Evolutionary conservation across 23 tunicate genomes (phyloP), one percentile per base, ranked within the genome.

Genomic region (Phallusia fumigata): DNA sequence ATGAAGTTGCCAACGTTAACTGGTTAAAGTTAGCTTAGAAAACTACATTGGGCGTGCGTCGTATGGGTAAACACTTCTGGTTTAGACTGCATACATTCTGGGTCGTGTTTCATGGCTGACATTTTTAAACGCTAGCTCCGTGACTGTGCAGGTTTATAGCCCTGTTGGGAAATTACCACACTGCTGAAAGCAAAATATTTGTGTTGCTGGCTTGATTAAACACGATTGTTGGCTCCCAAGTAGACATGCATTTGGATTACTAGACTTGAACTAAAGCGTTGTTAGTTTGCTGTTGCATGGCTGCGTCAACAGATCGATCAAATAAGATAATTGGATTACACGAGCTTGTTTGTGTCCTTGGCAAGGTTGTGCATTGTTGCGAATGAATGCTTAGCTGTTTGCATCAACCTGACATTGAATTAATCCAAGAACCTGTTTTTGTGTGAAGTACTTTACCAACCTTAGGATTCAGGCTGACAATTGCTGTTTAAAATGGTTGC

Each of bases 401-500:
- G 18, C 18, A 18, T 51, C 58, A 15, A 51, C 18, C 18, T 51
- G 58, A 13, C 15, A 51, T 18, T 58, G 28, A 6, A 40, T 40
- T 40, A 40, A 3, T 40, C 10, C 10, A 40, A 10, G 5, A 40
- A 10, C 47, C 8, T 40, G 10, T 40, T 40, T 40, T 40, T 40
- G 47, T 40, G 5, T 40, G 8, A 3, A 40, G 47, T 40, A 40
- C 10, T 40, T 40, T 40, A 10, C 47, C 10, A 3, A 40, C 5
- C 47, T 10, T 40, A 5, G 47, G 10, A 3, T 40, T 40, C 10
- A 40, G 47, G 47, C 10, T 40, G 10, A 40, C 47, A 40, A 40
- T 40, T 40, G 10, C 47, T 40, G 10, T 74, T 30, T 19, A 74
- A 74, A 32, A 79, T 79, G 83, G 50, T 65, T 30, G 83, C 73